Conservation (phyloP, 1,140 invertebrate species). For the Zelostemma sp. region DNA sequence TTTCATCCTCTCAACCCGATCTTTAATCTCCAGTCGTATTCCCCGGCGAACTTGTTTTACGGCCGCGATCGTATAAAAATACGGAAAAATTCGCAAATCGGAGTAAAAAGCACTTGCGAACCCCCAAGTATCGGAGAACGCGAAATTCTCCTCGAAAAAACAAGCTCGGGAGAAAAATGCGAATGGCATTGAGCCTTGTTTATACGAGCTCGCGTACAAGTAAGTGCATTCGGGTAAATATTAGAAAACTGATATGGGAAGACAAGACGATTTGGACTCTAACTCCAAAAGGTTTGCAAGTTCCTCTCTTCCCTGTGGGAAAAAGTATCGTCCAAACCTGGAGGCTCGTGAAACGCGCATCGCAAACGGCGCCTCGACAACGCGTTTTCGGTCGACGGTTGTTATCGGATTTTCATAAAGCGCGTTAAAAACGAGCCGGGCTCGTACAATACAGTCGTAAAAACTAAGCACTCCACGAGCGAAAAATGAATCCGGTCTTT, state of each 20-base stretch:
- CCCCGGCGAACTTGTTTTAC: background rate
- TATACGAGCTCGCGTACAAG: too few species aligned
- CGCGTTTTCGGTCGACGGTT: conserved; percentile 24
- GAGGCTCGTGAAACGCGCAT: conserved; percentile 17
- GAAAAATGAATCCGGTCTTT: conserved; percentile 23
- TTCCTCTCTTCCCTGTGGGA: conserved; percentile 18
- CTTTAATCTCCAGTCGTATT: background rate
- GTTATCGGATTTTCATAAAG: conserved; percentile 47
- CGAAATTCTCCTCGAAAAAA: too few species aligned
- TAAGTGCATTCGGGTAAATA: conserved; percentile 6
- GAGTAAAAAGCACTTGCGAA: background rate
- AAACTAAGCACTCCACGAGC: conserved; percentile 22
- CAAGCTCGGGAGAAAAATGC: too few species aligned
- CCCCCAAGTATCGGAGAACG: too few species aligned
- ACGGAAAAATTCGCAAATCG: background rate
- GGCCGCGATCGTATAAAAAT: background rate
- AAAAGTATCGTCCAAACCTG: conserved; percentile 10
- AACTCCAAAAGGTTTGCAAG: conserved; percentile 37
- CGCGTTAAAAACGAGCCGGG: conserved; percentile 31
- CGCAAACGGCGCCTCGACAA: conserved; percentile 20
- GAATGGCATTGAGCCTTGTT: too few species aligned
- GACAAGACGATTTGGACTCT: conserved; percentile 25
- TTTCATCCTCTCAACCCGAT: background rate
- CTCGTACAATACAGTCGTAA: conserved; percentile 20
- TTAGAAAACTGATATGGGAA: conserved; percentile 22